Evolutionary conservation across 30 jellyfish, hydroid and myxozoan genomes (phyloP), one percentile per base, ranked within the genome.

Genomic region (Rhopilema esculentum): DNA sequence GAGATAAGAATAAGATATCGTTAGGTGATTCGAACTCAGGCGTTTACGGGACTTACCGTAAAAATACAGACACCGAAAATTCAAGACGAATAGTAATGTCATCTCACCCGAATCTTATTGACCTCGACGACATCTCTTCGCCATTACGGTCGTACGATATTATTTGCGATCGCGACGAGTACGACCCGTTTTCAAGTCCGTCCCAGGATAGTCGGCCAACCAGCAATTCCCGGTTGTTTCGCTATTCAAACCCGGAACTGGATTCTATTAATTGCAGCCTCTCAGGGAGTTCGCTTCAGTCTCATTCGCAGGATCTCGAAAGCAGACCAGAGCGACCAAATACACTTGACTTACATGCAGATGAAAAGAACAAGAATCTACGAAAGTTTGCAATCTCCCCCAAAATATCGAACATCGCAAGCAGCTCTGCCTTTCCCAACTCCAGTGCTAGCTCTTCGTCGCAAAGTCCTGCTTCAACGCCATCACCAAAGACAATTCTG

Each of bases 381-480:
- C 82, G 89, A 1, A 80, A 86, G 30, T 20, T 74, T 24, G 91
- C 71, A 29, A 83, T 51, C 65, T 29, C 85, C 33, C 91, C 97
- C 25, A 80, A 76, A 74, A 57, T 75, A 15, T 52, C 92, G 15
- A 80, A 64, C 40, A 53, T 80, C 26, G 72, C 86, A 49, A 63
- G 90, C 75, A 50, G 88, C 53, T 96, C 96, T 1, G 97, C 99
- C 25, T 94, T 89, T 74, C 91, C 97, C 26, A 90, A 89, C 86
- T 94, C 99, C 22, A 83, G 87, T 63, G 86, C 97, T 1, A 84
- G 97, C 66, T 94, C 99, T 16, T 94, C 99, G 48, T 90, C 99
- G 31, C 97, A 94, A 73, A 94, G 99, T 77, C 97, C 97, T 31
- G 98, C 98, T 0, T 94, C 99, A 19, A 94, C 99, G 67, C 99